These are phyloP conservation scores for Acomys russatus DNA, from an alignment of 2,797 vertebrate species.

Conservation along the genomic window DNA sequence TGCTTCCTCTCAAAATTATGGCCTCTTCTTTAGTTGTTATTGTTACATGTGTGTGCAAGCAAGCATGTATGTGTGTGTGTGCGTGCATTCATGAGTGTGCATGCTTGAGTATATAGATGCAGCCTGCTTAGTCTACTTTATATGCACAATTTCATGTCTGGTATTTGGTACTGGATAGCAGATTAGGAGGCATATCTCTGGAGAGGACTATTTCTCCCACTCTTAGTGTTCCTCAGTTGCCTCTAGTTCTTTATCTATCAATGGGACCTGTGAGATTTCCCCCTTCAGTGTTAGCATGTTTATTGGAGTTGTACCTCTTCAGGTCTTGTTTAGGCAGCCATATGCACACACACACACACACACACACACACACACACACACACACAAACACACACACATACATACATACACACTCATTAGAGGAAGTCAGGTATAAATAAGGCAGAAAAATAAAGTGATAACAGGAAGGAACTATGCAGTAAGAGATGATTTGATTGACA, in stretches of 20 bases:
- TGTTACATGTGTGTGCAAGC: background rate
- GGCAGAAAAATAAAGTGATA: background rate
- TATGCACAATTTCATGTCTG: background rate
- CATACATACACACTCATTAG: background rate
- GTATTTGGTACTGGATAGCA: background rate
- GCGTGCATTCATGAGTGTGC: background rate
- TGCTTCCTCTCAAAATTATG: background rate
- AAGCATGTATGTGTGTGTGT: background rate
- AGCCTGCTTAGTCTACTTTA: background rate
- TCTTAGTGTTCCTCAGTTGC: background rate
- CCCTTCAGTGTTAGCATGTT: background rate
- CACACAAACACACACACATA: too few species aligned
- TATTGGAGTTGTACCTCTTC: background rate
- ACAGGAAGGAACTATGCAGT: background rate
- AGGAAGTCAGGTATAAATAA: background rate
- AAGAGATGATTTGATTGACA: background rate
- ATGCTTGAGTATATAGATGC: too few species aligned
- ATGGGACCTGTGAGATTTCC: background rate
- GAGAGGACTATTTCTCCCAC: background rate
- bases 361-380: too few species aligned
- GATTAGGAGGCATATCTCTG: background rate
- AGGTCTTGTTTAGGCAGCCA: background rate
- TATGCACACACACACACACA: background rate
- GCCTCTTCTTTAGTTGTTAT: background rate
- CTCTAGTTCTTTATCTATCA: too few species aligned